Evolutionary conservation across 2,888 invertebrate species (phyloP), one percentile per base, ranked within the genome.

Genomic region (Achlya flavicornis): DNA sequence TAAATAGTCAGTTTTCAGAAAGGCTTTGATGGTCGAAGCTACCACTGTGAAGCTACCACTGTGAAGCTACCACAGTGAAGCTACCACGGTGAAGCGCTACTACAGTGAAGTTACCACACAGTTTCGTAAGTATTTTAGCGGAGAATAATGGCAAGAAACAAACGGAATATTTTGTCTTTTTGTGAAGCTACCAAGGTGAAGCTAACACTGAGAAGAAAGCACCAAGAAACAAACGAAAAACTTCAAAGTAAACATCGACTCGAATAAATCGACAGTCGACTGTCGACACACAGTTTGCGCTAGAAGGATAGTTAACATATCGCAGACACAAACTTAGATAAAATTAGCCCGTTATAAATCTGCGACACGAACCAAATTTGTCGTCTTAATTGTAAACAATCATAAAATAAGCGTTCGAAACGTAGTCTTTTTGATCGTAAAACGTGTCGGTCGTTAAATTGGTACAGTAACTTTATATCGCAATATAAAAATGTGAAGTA

Each of bases 311-410:
- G 72, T 80, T 80, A 76, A 81, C 78, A 80, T 73, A 73, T 70
- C 65, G 65, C 79, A 77, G 77, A 69, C 70, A 66, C 72, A 63
- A 62, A 64, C 67, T 61, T 66, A 65, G 76, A 83, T 82, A 74
- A 80, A 85, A 81, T 81, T 85, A 82, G 77, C 67, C 67, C 71
- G 78, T 68, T 75, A 78, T 83, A 82, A 83, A 83, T 80, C 78
- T 79, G 81, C 76, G 73, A 78, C 53, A 59, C 35, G 58, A 35
- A 72, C 65, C 70, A 69, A 79, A 79, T 80, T 79, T 84, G 84
- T 84, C 82, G 73, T 68, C 68, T 74, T 74, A 77, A 79, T 78
- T 76, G 77, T 82, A 80, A 83, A 84, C 78, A 81, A 69, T 76
- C 70, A 78, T 83, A 80, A 85, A 82, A 75, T 74, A 76, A 65